Evolutionary conservation across 2,797 vertebrate genomes (phyloP).

Genomic region (Anguilla megastoma): DNA sequence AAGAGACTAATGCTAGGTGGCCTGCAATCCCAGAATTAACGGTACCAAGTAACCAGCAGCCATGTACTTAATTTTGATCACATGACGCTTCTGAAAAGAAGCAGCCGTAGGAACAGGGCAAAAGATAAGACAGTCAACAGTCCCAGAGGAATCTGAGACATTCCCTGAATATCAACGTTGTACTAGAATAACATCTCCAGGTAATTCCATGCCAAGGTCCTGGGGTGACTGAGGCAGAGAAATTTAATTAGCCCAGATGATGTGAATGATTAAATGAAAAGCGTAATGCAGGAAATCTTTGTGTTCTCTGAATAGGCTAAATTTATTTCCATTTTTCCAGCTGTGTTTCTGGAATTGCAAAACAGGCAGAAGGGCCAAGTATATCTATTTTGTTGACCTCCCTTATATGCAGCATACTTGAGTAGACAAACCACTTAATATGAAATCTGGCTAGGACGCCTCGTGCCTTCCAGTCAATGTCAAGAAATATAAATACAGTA

Average conservation of each 20-base stretch:
- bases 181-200: constrained; percentile 14
- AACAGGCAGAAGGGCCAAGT: background rate
- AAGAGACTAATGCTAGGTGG: background rate
- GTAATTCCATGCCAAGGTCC: constrained; percentile 28
- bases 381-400: background rate
- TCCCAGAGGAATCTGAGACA: constrained; percentile 11
- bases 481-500: background rate
- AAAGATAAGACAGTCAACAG: constrained; percentile 23
- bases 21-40: constrained; percentile 26
- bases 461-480: background rate
- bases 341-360: constrained; percentile 5
- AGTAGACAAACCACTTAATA: background rate
- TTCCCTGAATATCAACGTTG: constrained; percentile 20
- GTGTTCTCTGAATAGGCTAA: constrained; percentile 5
- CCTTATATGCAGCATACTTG: background rate
- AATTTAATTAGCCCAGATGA: constrained; percentile 26
- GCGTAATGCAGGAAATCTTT: constrained; percentile 15
- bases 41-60: background rate
- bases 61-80: constrained; percentile 29
- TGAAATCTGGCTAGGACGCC: background rate
- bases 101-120: background rate
- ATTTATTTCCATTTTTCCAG: background rate
- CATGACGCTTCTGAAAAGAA: constrained; percentile 15
- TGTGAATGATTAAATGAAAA: constrained; percentile 30
- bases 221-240: constrained; percentile 18